These are phyloP conservation scores for Poeciliopsis infans DNA, from an alignment of 2,797 vertebrate species.

Conservation along the genomic window DNA sequence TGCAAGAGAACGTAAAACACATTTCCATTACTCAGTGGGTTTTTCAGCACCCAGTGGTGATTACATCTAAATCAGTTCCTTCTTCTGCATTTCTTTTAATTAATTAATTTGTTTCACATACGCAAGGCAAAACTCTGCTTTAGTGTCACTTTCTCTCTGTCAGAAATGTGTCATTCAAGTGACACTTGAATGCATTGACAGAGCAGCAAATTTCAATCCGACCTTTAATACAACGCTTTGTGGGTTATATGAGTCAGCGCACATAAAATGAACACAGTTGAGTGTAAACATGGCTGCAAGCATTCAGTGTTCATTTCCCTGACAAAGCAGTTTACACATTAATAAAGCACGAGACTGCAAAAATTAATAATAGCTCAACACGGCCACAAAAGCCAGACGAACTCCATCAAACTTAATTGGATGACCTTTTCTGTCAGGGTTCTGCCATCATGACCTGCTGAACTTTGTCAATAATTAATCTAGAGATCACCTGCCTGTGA, in stretches of 20 bases:
- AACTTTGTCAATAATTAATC: conserved; percentile 31
- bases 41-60: conserved; percentile 49
- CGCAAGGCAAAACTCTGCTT: conserved; percentile 14
- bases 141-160: conserved; percentile 26
- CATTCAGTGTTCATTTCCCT: conserved; percentile 37
- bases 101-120: conserved; percentile 8
- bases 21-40: conserved; percentile 40
- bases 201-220: conserved; percentile 6
- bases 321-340: conserved; percentile 52
- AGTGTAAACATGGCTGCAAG: conserved; percentile 15
- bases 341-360: conserved; percentile 20
- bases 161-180: conserved; percentile 42
- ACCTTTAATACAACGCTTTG: conserved; percentile 16
- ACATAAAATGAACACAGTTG: conserved; percentile 10
- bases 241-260: conserved; percentile 1
- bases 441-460: conserved; percentile 20
- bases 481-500: not conserved
- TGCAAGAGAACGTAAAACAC: conserved; percentile 69
- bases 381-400: not conserved
- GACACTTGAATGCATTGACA: conserved; percentile 20
- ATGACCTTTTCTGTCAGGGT: conserved; percentile 13
- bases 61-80: conserved; percentile 21
- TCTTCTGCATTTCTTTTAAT: conserved; percentile 14
- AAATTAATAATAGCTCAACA: conserved; percentile 11
- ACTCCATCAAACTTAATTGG: conserved; percentile 22